Conservation (phyloP, 2,888 invertebrate species). For the Xestia ashworthii region DNA sequence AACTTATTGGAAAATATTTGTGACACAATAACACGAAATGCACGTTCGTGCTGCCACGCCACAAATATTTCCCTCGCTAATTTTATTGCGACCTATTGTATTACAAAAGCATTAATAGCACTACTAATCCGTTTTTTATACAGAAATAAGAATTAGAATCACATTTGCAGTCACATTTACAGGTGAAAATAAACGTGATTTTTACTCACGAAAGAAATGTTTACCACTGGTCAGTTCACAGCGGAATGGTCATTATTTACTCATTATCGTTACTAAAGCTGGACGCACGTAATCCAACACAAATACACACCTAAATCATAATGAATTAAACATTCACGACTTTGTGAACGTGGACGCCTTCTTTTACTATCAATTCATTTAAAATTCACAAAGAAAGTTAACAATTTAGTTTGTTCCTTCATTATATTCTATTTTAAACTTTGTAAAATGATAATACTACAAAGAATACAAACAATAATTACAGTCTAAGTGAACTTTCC, state of each 20-base stretch:
- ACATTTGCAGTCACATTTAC: constrained; percentile 64
- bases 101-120: constrained; percentile 59
- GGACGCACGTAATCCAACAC: constrained; percentile 59
- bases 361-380: constrained; percentile 30
- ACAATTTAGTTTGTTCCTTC: constrained; percentile 29
- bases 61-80: constrained; percentile 59
- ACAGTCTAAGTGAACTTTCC: constrained; percentile 50
- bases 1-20: constrained; percentile 54
- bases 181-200: constrained; percentile 65
- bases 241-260: constrained; percentile 69
- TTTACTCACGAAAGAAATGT: constrained; percentile 66
- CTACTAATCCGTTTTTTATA: constrained; percentile 56
- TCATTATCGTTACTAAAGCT: constrained; percentile 67
- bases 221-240: constrained; percentile 62
- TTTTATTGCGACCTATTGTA: constrained; percentile 63
- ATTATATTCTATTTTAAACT: constrained; percentile 48
- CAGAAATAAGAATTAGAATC: constrained; percentile 64
- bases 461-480: constrained; percentile 61
- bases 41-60: constrained; percentile 59
- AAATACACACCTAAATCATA: constrained; percentile 60
- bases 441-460: constrained; percentile 51
- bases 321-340: constrained; percentile 54
- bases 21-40: constrained; percentile 60
- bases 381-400: constrained; percentile 31
- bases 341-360: constrained; percentile 34